Base-by-base conservation (phyloP, 2,113 vertebrate species). In the Calidris pygmaea region DNA sequence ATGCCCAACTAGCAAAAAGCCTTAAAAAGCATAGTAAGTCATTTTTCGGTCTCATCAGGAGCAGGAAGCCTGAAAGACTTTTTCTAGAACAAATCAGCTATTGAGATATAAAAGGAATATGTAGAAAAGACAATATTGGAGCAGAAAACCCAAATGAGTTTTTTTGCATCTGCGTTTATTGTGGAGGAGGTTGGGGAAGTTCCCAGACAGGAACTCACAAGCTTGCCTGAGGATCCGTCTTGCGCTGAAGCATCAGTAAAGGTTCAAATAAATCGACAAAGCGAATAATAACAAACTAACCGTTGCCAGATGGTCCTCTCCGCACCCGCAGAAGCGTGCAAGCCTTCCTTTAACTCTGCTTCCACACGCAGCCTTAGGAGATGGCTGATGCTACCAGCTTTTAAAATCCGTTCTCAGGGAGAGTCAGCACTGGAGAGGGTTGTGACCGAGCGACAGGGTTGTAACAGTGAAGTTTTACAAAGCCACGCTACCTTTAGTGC, bases 171-270 rank as follows among this genome's bases (percentile, higher is more conserved):
- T 75, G 78, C 5, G n/a, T 75, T 89, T 66, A 48, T 43, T 62
- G 63, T 62, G 73, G 45, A 91, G 73, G 63, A 86, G 86, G 84
- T 72, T 86, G 76, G 55, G 79, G 75, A 77, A 77, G 89, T 66
- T 95, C 86, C 83, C 76, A 76, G 93, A 41, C 59, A 88, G 95
- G 93, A 90, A 85, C 75, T 93, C 66, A 55, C 1, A 18, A 59
- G 58, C 43, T 82, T 0, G 11, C 77, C 89, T 41, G 87, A 89
- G 95, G 91, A 86, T 90, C 70, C 68, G 58, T 87, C 87, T 89
- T 2, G 0, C 0, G 1, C 87, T 5, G 5, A 65, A 76, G 45
- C 87, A 23, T 43, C 1, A 0, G 21, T 39, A 4, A 71, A 68
- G 59, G 76, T 66, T 62, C 27, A 68, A 87, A 73, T 65, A 73